Evolutionary conservation across 2,888 invertebrate genomes (phyloP).

Genomic region (Eupithecia inturbata): DNA sequence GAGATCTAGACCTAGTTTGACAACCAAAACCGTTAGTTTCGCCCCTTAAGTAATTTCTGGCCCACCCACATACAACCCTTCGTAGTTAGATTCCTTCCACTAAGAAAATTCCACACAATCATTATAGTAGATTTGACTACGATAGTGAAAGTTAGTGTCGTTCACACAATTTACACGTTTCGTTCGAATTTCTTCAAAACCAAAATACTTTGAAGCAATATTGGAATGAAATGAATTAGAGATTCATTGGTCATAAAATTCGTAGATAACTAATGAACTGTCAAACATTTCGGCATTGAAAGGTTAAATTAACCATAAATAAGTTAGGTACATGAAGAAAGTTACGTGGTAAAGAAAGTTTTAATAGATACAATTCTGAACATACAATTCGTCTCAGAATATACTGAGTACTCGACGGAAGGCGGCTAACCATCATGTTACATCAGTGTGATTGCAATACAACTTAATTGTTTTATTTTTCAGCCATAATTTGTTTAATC

Average conservation of each 20-base stretch:
- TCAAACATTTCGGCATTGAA: slow-evolving; percentile 10
- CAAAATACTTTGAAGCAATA: slow-evolving; percentile 31
- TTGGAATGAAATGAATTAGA: slow-evolving; percentile 15
- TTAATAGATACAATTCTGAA: slow-evolving; percentile 29
- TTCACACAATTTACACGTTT: slow-evolving; percentile 30
- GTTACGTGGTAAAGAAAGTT: slow-evolving; percentile 20
- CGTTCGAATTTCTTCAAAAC: slow-evolving; percentile 21
- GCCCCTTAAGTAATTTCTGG: neutral
- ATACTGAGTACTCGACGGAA: neutral
- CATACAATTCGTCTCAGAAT: neutral
- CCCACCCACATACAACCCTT: slow-evolving; percentile 23
- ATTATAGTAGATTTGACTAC: slow-evolving; percentile 30
- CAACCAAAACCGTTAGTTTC: no score
- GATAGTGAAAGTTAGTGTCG: slow-evolving; percentile 33
- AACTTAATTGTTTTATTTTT: slow-evolving; percentile 25
- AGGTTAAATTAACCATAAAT: slow-evolving; percentile 16
- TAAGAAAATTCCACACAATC: slow-evolving; percentile 22
- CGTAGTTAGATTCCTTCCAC: slow-evolving; percentile 18
- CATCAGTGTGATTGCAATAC: slow-evolving; percentile 27
- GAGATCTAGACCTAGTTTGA: no score
- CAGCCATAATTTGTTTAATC: neutral
- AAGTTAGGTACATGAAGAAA: slow-evolving; percentile 13
- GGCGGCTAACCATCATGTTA: neutral
- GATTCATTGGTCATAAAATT: slow-evolving; percentile 19
- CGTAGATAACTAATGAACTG: slow-evolving; percentile 9